Evolutionary conservation across 2,888 invertebrate genomes (phyloP).

Genomic region (Criorhina ranunculi): DNA sequence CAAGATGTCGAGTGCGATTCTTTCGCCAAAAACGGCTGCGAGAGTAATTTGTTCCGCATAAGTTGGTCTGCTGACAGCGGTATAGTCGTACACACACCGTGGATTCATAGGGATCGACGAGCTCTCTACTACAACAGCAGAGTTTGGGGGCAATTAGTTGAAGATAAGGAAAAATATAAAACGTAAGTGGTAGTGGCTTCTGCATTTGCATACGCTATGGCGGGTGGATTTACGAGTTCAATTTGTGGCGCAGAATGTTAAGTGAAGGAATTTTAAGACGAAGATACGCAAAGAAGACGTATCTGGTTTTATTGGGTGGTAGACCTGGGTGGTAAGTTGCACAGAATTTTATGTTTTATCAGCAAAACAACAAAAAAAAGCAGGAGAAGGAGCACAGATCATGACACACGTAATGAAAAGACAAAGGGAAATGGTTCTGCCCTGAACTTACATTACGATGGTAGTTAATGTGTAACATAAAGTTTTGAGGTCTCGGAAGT

Average conservation of each 20-base stretch:
- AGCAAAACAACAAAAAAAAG: not conserved
- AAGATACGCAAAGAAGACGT: slow-evolving; percentile 35
- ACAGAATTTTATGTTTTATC: slow-evolving; percentile 44
- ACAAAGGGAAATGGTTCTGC: not conserved
- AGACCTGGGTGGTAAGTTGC: slow-evolving; percentile 70
- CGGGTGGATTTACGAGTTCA: slow-evolving; percentile 74
- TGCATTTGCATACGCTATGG: slow-evolving; percentile 69
- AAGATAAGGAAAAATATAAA: slow-evolving; percentile 70
- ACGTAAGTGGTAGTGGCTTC: slow-evolving; percentile 73
- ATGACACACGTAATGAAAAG: slow-evolving; percentile 3
- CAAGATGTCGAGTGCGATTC: slow-evolving; percentile 67
- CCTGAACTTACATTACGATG: not conserved
- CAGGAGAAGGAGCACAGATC: not conserved
- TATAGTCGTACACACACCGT: not conserved
- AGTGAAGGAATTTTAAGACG: slow-evolving; percentile 69
- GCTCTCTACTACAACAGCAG: slow-evolving; percentile 8
- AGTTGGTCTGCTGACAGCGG: slow-evolving; percentile 69
- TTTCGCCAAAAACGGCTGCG: slow-evolving; percentile 51
- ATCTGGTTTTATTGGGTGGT: slow-evolving; percentile 67
- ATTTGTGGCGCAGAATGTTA: slow-evolving; percentile 68
- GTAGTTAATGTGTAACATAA: slow-evolving; percentile 1
- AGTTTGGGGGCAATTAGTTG: slow-evolving; percentile 70
- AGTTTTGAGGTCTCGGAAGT: not conserved
- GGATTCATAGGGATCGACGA: slow-evolving; percentile 43
- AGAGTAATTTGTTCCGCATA: slow-evolving; percentile 75